These are phyloP conservation scores for Toxonevra muliebris DNA, from an alignment of 2,888 invertebrate genomes.

Conservation along the genomic window DNA sequence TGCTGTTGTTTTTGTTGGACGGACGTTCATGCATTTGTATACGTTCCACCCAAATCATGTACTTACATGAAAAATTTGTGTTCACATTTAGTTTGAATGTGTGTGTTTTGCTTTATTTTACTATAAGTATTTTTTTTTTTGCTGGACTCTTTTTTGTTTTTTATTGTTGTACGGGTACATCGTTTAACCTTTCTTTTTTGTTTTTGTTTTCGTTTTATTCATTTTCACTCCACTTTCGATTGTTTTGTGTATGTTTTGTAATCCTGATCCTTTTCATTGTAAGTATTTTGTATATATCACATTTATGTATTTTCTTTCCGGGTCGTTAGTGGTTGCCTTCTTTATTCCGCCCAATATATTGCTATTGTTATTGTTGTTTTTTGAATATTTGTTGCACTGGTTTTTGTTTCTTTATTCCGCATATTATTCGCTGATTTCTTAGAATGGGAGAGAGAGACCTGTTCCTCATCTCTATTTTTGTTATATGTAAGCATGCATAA, in stretches of 20 bases:
- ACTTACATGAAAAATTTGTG: constrained; percentile 50
- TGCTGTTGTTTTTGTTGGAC: constrained; percentile 41
- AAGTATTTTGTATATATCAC: constrained; percentile 5
- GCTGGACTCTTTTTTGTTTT: constrained; percentile 2
- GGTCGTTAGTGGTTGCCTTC: background rate
- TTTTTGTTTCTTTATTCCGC: constrained; percentile 4
- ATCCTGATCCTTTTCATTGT: background rate
- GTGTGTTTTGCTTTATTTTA: constrained; percentile 8
- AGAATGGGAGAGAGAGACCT: background rate
- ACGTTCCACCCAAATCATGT: constrained; percentile 47
- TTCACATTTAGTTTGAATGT: constrained; percentile 23
- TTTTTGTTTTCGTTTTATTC: background rate
- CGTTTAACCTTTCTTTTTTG: constrained; percentile 17
- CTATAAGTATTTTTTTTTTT: constrained; percentile 14
- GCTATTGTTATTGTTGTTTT: constrained; percentile 19
- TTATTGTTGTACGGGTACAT: constrained; percentile 26
- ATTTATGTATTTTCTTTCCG: constrained; percentile 12
- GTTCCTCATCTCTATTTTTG: background rate
- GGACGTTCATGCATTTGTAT: constrained; percentile 21
- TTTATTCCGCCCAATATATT: constrained; percentile 2
- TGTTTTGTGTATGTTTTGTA: background rate
- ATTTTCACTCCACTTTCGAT: background rate
- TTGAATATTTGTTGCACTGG: constrained; percentile 14
- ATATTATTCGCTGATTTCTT: background rate
- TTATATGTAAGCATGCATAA: background rate